Base-by-base conservation (phyloP, 2,113 vertebrate species). In the Gallinago media region DNA sequence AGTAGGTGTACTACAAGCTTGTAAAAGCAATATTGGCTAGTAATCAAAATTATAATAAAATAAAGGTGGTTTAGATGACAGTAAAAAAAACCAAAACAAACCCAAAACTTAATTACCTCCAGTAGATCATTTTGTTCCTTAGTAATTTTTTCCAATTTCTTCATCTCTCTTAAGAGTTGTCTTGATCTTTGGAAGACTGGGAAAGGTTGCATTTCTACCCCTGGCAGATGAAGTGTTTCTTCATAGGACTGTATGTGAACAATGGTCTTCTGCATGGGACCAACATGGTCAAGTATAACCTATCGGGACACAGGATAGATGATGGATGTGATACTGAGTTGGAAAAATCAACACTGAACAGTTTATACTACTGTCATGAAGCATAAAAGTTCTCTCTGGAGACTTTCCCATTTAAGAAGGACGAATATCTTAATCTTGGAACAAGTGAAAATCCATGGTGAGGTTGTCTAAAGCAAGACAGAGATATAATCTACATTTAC, bases 131-230 rank as follows among this genome's bases (percentile, higher is more conserved):
- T 98, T 86, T 99, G 99, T 62, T 99, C 97, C 63, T 96, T 96
- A 42, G 98, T 98, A 52, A 99, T 97, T 96, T 98, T 98, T 96
- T 99, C 99, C 88, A 99, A 93, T 38, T 98, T 97, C 79, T 98
- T 98, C 63, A 99, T 70, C 62, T 98, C 98, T 84, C 89, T 97
- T 86, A 98, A 96, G 44, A 99, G 98, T 31, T 98, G 97, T 27
- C 97, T 96, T 71, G 98, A 98, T 8, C 97, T 98, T 55, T 88
- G 87, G 79, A 99, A 99, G 55, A 99, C 98, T 15, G 92, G 91
- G 40, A 99, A 97, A 50, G 98, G 98, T 38, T 98, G 97, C 31
- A 95, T 96, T 55, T 98, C 98, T 18, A 97, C 89, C 54, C 98
- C 98, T 7, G 98, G 98, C 9, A 99, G 96, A 89, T 86, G 96